Evolutionary conservation across 2,113 vertebrate species (phyloP).

Genomic region (Rhinogobius similis): DNA sequence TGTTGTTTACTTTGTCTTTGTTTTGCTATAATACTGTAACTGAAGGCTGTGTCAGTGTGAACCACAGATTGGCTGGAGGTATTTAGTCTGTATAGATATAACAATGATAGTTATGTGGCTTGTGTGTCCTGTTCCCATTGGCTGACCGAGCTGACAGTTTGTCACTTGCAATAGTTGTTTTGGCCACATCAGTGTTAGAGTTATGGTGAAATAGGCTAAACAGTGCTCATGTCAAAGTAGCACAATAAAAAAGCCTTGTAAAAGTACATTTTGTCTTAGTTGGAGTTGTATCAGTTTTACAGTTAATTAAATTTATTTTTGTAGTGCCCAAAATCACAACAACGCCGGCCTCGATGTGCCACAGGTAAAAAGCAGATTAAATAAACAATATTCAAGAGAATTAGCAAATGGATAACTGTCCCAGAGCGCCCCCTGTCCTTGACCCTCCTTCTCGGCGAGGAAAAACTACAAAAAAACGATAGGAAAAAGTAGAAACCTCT

Average conservation of each 20-base stretch:
- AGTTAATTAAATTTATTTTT: too few species aligned
- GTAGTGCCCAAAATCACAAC: too few species aligned
- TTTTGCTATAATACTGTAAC: background rate
- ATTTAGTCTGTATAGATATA: background rate
- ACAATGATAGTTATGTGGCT: background rate
- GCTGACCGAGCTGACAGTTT: conserved; percentile 28
- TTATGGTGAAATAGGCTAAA: background rate
- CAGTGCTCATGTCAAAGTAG: background rate
- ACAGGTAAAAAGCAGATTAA: too few species aligned
- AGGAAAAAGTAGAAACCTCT: too few species aligned
- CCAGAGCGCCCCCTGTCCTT: too few species aligned
- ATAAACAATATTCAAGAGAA: too few species aligned
- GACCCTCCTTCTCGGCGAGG: too few species aligned
- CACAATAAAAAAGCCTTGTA: background rate
- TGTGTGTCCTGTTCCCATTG: background rate
- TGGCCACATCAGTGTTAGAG: conserved; percentile 1
- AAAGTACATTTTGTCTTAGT: background rate
- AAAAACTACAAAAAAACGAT: too few species aligned
- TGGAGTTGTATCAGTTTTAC: background rate
- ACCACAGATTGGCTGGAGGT: background rate
- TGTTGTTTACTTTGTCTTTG: background rate
- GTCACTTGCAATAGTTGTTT: conserved; percentile 6
- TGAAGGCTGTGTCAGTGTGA: background rate
- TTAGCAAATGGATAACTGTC: too few species aligned
- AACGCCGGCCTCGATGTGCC: too few species aligned